A percentile compares a stretch with the other conserved stretches of the same genome.
Conservation (phyloP, 1,140 invertebrate genomes). For the Drosophila nebulosa region DNA sequence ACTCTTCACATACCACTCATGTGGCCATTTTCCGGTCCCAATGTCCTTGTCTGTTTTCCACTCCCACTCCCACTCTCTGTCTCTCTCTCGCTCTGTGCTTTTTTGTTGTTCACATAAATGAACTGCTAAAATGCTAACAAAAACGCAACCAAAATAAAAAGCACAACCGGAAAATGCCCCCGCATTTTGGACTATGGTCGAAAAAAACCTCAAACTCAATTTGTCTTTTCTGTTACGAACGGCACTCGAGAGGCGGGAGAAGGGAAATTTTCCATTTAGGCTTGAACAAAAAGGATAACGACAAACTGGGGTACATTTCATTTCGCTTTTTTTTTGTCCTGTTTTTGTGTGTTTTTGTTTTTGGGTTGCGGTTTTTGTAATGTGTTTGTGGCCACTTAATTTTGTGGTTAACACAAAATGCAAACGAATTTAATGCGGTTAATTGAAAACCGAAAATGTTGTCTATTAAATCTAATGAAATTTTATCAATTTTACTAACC, state of each 20-base stretch:
- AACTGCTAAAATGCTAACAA: constrained; percentile 75
- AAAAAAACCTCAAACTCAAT: constrained; percentile 53
- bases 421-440: constrained; percentile 30
- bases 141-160: constrained; percentile 33
- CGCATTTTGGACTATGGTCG: constrained; percentile 1
- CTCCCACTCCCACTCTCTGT: background rate
- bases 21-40: constrained; percentile 43
- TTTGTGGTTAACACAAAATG: constrained; percentile 57
- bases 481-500: constrained; percentile 40
- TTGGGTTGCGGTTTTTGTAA: constrained; percentile 22
- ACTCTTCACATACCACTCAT: constrained; percentile 37
- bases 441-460: constrained; percentile 65
- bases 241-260: background rate
- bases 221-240: constrained; percentile 40
- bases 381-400: constrained; percentile 66
- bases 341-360: background rate
- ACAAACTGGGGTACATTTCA: constrained; percentile 4
- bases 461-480: constrained; percentile 44
- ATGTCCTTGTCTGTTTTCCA: constrained; percentile 51
- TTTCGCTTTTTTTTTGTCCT: constrained; percentile 17
- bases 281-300: constrained; percentile 48
- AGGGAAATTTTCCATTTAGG: constrained; percentile 39
- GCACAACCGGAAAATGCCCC: constrained; percentile 37
- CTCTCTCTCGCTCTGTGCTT: background rate
- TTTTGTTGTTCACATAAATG: constrained; percentile 57